Base-by-base conservation (phyloP, 2,888 invertebrate genomes). In the Darwinula stevensoni region DNA sequence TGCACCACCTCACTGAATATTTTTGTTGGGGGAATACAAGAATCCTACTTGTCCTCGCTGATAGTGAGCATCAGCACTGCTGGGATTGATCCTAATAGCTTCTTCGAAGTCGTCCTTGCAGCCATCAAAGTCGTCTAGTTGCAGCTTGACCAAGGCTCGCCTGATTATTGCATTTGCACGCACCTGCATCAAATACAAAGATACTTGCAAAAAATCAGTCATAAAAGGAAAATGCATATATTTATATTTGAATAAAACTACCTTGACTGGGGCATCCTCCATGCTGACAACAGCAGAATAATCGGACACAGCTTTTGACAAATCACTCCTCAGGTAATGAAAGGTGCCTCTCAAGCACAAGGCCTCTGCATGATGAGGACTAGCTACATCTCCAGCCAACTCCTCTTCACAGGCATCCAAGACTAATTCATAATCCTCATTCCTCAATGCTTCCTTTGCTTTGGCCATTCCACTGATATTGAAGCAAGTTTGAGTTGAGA, bases 1-100 rank as follows among this genome's bases (percentile, higher is more conserved):
- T n/a, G 3, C 3, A n/a, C n/a, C n/a, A n/a, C n/a, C n/a, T n/a
- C n/a, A n/a, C n/a, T n/a, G n/a, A n/a, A n/a, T n/a, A n/a, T n/a
- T n/a, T n/a, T n/a, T n/a, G n/a, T n/a, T n/a, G n/a, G n/a, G n/a
- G n/a, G n/a, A n/a, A n/a, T n/a, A 9, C 6, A 18, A n/a, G n/a
- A 18, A 18, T 9, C 22, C 22, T 18, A 18, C 65, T 54, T 65
- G 63, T 31, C 84, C 88, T 38, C 84, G 59, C 46, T 91, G 86
- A 49, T 86, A 80, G 50, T 73, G 88, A 32, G 91, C 66, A 49
- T 91, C 91, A 14, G 73, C 63, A 49, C 74, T 76, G 17, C 68
- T 57, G 0, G 76, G 64, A 42, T 76, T 73, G 30, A 80, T 47
- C 42, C 63, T 56, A 27, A 69, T 65, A 17, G 86, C 88, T 39